Percentiles rank a stretch among this genome's conserved stretches.
phyloP scores from a whole-genome alignment of 2,888 invertebrate species.

The Eilema griseolum region DNA sequence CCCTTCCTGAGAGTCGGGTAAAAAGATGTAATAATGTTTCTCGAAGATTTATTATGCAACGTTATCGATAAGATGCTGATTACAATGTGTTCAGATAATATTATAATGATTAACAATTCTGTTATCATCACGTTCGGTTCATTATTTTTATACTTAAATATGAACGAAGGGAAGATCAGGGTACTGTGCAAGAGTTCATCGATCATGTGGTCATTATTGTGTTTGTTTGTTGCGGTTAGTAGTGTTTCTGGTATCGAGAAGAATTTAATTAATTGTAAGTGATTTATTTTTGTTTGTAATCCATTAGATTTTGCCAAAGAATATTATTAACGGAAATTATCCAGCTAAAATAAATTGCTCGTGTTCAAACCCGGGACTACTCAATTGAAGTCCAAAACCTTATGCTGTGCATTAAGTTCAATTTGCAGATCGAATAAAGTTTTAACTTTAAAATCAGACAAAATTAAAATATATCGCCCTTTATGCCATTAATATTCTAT shows the following conservation, averaged over 20 bases:
- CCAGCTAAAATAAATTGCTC: too few relatives aligned
- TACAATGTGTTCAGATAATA: slow-evolving; percentile 16
- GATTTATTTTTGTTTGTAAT: slow-evolving; percentile 36
- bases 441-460: too few relatives aligned
- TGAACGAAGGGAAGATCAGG: not conserved
- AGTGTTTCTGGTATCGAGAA: slow-evolving; percentile 49
- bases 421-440: too few relatives aligned
- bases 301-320: too few relatives aligned
- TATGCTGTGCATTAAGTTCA: not conserved
- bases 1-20: too few relatives aligned
- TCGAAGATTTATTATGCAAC: not conserved
- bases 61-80: slow-evolving; percentile 6
- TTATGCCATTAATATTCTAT: slow-evolving; percentile 24
- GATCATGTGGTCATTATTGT: slow-evolving; percentile 63
- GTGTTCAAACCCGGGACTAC: too few relatives aligned
- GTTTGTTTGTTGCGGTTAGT: slow-evolving; percentile 45
- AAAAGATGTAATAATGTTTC: not conserved
- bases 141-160: slow-evolving; percentile 38
- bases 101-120: slow-evolving; percentile 14
- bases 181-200: not conserved
- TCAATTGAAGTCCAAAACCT: too few relatives aligned
- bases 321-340: too few relatives aligned
- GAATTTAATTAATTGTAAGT: slow-evolving; percentile 70
- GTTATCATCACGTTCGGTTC: slow-evolving; percentile 48
- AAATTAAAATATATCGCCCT: too few relatives aligned